Percentiles rank a stretch among this genome's conserved stretches.
Conservation (phyloP, 2,797 vertebrate species). For the Microhierax caerulescens region DNA sequence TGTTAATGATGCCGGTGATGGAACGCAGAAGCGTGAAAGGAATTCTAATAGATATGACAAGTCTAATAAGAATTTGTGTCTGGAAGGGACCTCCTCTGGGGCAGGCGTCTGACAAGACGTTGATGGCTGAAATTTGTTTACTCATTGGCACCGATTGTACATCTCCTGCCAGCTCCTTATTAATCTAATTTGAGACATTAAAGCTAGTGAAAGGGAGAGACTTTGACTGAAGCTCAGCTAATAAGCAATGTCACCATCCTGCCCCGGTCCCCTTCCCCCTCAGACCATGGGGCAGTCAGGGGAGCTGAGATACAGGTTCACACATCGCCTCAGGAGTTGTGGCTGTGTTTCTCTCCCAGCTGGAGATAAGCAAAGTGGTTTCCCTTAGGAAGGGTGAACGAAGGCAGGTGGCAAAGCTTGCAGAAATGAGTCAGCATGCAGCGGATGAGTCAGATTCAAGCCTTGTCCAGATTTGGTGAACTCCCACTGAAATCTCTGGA, state of each 20-base stretch:
- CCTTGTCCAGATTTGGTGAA: not conserved
- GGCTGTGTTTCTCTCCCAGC: not conserved
- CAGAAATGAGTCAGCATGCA: not conserved
- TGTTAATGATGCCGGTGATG: constrained; percentile 86
- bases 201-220: constrained; percentile 28
- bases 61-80: constrained; percentile 91
- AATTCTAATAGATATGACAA: constrained; percentile 98
- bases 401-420: not conserved
- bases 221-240: constrained; percentile 52
- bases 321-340: rapidly evolving
- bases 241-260: constrained; percentile 63
- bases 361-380: not conserved
- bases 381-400: not conserved
- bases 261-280: not conserved
- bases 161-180: constrained; percentile 76
- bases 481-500: not conserved
- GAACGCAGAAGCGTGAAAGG: constrained; percentile 90
- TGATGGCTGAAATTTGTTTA: constrained; percentile 85
- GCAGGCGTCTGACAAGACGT: constrained; percentile 82
- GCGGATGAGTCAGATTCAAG: not conserved
- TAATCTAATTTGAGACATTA: constrained; percentile 81
- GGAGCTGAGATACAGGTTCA: not conserved
- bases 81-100: constrained; percentile 85
- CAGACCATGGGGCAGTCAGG: not conserved
- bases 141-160: constrained; percentile 71